phyloP scores from a whole-genome alignment of 2,113 vertebrate species.

The Lepidothrix coronata region DNA sequence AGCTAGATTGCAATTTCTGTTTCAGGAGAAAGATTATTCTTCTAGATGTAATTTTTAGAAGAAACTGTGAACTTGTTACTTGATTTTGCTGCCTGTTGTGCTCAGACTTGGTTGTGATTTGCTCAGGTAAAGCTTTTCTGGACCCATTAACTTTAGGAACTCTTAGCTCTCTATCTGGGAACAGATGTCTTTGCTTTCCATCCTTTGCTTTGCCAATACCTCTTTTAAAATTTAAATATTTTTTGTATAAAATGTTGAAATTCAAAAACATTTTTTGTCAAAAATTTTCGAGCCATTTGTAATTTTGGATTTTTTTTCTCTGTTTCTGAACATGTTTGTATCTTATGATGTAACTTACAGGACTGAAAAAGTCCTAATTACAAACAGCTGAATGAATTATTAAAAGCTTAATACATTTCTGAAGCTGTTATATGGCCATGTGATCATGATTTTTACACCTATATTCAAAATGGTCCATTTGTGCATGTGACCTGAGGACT shows the following conservation, averaged over 20 bases:
- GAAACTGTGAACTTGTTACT: neutral
- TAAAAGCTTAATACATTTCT: neutral
- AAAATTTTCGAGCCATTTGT: neutral
- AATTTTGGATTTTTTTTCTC: neutral
- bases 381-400: neutral
- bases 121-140: neutral
- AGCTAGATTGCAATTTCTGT: neutral
- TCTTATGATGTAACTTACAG: neutral
- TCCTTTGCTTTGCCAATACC: neutral
- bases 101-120: neutral
- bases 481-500: neutral
- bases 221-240: neutral
- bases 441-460: neutral
- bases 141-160: neutral
- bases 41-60: neutral
- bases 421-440: neutral
- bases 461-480: neutral
- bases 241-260: neutral
- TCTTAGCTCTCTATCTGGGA: neutral
- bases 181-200: neutral
- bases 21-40: neutral
- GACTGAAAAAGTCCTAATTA: neutral
- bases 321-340: fast-evolving
- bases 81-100: neutral
- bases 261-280: neutral